phyloP scores from a whole-genome alignment of 2,797 vertebrate species.

The Mormyrops attenuatus region DNA sequence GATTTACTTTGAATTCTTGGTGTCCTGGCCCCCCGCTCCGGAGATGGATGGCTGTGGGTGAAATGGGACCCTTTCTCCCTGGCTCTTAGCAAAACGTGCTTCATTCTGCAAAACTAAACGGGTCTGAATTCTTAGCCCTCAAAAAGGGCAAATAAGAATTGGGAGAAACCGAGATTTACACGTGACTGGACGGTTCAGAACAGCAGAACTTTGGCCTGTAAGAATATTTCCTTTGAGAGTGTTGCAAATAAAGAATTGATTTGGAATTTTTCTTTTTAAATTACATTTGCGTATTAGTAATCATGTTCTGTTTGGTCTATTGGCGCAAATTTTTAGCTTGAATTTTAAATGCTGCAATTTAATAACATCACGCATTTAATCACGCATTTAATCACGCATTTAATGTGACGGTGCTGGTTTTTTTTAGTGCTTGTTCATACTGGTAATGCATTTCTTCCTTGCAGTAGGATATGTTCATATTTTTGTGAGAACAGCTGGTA shows the following conservation, averaged over 20 bases:
- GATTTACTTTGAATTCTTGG: constrained; percentile 19
- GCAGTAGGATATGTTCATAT: not conserved
- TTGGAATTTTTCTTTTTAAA: not conserved
- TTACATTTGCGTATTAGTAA: not conserved
- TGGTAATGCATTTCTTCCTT: not conserved
- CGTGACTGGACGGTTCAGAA: not conserved
- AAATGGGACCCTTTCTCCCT: not conserved
- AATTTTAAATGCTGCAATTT: not conserved
- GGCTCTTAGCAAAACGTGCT: not conserved
- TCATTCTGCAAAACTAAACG: not conserved
- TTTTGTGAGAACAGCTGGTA: not conserved
- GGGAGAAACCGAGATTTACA: not conserved
- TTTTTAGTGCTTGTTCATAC: not conserved
- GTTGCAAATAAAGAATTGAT: not conserved
- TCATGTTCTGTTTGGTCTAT: not conserved
- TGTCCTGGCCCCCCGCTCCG: not conserved
- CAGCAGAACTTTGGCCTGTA: not conserved
- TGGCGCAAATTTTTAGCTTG: not conserved
- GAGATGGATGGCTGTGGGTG: not conserved
- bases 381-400: too few relatives aligned
- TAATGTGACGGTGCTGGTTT: not conserved
- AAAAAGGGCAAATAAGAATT: not conserved
- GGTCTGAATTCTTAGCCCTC: not conserved
- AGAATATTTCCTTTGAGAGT: not conserved
- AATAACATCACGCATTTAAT: too few relatives aligned